Evolutionary conservation across 2,113 vertebrate genomes (phyloP), one percentile per base, ranked within the genome.

Genomic region (Marmota flaviventris): DNA sequence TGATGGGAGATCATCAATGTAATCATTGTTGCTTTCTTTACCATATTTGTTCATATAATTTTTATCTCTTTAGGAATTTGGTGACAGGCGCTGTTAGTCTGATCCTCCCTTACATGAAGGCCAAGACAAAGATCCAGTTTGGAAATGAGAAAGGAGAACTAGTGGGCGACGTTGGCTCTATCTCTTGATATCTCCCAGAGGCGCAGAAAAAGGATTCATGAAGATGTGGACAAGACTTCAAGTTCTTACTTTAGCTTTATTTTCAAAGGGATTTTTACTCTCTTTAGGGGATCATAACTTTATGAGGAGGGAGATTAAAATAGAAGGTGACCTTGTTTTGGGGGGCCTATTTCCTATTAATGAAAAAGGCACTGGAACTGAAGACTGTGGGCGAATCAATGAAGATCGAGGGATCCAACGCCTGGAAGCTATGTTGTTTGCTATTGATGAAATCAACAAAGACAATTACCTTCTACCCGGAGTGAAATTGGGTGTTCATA

Each of bases 291-390:
- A 99, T 97, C 99, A 99, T 77, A 99, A 99, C 92, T 99, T 98
- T 97, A 97, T 99, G 94, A 99, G 99, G 93, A 99, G 99, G 75
- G 99, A 99, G 98, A 99, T 99, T 97, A 99, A 99, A 97, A 99
- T 99, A 69, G 99, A 99, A 97, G 99, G 99, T 78, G 99, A 99
- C 98, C 98, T 99, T 88, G 99, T 99, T 58, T 99, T 99, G 39
- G 99, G 99, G 34, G 99, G 99, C 11, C 98, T 99, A 48, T 99
- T 99, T 98, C 99, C 99, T n/a, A 99, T 99, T 93, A 99, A 99
- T 0, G 99, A 99, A 98, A 99, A 99, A 98, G 99, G 99, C 67
- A 98, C 98, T 0, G 99, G 99, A 24, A 98, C 99, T 94, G 99
- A 99, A 96, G 99, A 99, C 97, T 99, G 99, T 93, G 99, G 99